Evolutionary conservation across 1,140 invertebrate species (phyloP).

Genomic region (Solenopsis invicta): DNA sequence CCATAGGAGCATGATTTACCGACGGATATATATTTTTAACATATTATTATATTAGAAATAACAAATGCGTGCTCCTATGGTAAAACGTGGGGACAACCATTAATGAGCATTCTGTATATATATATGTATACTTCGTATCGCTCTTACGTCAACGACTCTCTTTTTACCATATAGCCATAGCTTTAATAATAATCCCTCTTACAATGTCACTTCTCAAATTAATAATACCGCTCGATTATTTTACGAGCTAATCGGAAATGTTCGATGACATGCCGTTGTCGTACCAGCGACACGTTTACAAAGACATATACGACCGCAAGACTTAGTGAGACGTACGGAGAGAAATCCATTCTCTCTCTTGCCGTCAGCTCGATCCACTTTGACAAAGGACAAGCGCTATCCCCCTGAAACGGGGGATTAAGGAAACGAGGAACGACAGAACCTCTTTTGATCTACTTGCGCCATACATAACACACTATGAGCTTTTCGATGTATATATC

Average conservation of each 20-base stretch:
- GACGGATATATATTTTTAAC: too few species aligned
- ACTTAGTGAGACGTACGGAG: conserved; percentile 56
- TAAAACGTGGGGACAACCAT: too few species aligned
- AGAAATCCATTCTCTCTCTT: conserved; percentile 51
- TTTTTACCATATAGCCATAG: conserved; percentile 8
- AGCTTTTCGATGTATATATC: conserved; percentile 76
- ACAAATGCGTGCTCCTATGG: too few species aligned
- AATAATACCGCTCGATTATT: conserved; percentile 12
- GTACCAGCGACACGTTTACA: conserved; percentile 35
- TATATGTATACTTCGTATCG: conserved; percentile 34
- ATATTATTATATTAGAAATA: too few species aligned
- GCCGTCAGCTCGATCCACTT: conserved; percentile 63
- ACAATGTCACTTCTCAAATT: conserved; percentile 23
- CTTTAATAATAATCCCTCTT: conserved; percentile 17
- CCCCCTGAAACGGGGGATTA: conserved; percentile 27
- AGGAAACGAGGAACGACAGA: conserved; percentile 51
- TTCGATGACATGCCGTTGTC: conserved; percentile 37
- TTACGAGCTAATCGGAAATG: conserved; percentile 12
- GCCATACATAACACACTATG: conserved; percentile 78
- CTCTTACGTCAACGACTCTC: conserved; percentile 50
- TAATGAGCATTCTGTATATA: conserved; percentile 3
- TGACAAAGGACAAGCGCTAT: conserved; percentile 49
- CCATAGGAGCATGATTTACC: too few species aligned
- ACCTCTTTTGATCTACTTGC: conserved; percentile 83
- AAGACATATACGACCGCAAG: conserved; percentile 45